phyloP scores from a whole-genome alignment of 1,140 invertebrate genomes.

The Teleogryllus occipitalis region DNA sequence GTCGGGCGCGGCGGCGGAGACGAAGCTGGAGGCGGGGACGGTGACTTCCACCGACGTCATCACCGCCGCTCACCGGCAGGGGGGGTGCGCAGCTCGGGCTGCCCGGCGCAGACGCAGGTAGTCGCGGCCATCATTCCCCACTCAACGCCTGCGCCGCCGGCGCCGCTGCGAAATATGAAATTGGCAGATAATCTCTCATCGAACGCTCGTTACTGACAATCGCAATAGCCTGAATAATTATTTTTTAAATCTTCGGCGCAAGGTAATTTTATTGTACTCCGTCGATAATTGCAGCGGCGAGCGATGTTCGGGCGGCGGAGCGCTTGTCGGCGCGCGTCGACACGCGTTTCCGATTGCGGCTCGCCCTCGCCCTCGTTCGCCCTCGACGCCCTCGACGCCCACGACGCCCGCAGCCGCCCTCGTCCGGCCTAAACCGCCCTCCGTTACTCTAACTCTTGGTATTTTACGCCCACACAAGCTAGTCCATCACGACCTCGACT shows the following conservation, averaged over 20 bases:
- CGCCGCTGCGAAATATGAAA: background rate
- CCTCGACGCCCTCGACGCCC: too few species aligned
- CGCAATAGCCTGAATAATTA: constrained; percentile 1
- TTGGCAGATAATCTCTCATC: constrained; percentile 4
- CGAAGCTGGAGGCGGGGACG: too few species aligned
- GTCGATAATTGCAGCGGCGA: background rate
- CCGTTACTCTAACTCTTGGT: too few species aligned
- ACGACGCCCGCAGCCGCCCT: too few species aligned
- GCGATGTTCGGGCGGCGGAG: background rate
- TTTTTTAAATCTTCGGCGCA: background rate
- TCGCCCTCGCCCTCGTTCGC: too few species aligned
- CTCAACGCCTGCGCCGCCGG: background rate
- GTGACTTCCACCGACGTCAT: too few species aligned
- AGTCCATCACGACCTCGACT: too few species aligned
- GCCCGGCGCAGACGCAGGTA: background rate
- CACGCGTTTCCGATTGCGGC: background rate
- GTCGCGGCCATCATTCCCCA: background rate
- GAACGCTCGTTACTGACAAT: background rate
- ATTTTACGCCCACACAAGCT: too few species aligned
- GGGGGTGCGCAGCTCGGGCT: too few species aligned
- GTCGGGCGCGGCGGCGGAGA: too few species aligned
- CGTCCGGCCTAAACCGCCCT: too few species aligned
- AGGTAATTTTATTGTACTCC: constrained; percentile 5
- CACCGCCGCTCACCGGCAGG: too few species aligned
- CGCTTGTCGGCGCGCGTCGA: background rate